These are phyloP conservation scores for Sarcoramphus papa DNA, from an alignment of 2,797 vertebrate genomes.

Conservation along the genomic window DNA sequence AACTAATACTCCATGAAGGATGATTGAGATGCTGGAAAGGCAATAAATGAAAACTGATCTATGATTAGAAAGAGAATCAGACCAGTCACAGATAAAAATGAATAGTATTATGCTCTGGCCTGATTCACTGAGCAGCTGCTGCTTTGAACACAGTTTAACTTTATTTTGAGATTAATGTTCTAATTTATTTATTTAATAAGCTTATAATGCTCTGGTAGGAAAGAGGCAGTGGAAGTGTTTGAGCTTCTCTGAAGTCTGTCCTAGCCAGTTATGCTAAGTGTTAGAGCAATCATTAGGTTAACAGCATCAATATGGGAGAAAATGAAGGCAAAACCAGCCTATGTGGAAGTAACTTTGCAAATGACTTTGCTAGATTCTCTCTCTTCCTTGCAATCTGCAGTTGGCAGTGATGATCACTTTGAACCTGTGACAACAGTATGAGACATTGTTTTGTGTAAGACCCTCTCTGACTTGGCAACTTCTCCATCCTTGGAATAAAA, in stretches of 20 bases:
- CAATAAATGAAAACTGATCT: neutral
- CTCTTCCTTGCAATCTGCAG: neutral
- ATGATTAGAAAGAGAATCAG: neutral
- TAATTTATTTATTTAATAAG: neutral
- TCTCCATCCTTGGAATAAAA: neutral
- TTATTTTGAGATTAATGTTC: neutral
- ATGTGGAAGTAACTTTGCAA: neutral
- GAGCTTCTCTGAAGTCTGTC: neutral
- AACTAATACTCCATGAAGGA: neutral
- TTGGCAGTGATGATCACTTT: neutral
- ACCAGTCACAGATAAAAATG: neutral
- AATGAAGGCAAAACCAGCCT: neutral
- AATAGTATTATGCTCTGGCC: neutral
- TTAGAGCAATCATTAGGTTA: neutral
- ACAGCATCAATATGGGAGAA: neutral
- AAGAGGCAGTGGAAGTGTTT: neutral
- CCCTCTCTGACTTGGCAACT: neutral
- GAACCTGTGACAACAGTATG: neutral
- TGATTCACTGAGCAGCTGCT: neutral
- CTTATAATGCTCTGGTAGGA: neutral
- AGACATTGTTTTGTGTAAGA: neutral
- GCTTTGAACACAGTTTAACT: neutral
- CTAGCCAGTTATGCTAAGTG: neutral
- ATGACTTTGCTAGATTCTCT: neutral
- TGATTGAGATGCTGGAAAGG: neutral